Evolutionary conservation across 1,140 invertebrate genomes (phyloP), one percentile per base, ranked within the genome.

Genomic region (Neodiprion lecontei): DNA sequence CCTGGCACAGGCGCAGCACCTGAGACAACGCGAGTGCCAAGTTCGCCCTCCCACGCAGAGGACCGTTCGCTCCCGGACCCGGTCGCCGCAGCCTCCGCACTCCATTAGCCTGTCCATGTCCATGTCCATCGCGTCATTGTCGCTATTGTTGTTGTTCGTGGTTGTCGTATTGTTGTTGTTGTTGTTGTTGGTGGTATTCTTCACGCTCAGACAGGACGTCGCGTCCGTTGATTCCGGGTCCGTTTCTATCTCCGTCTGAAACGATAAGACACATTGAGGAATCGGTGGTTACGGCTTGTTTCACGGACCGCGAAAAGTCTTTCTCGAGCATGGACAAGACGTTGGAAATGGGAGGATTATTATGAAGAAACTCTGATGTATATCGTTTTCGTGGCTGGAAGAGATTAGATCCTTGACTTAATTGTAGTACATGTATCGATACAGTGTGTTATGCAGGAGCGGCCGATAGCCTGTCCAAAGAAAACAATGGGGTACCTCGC

Each of bases 21-120:
- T 88, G 14, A 89, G 78, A 77, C 88, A 88, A 75, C 85, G 85
- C 21, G 87, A 87, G 73, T 89, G 88, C 87, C 87, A 89, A 49
- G 82, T 88, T 74, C 86, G 84, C 72, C 85, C 85, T 67, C 88
- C 88, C 48, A 89, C 88, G 73, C 86, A 88, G 48, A 89, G 76
- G 48, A 89, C 83, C 67, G 82, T 87, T 40, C 87, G 85, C 70
- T 89, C 88, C 53, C 82, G 82, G 9, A 89, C 84, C 66, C 83
- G 82, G 81, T 87, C 82, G 12, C 88, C 88, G 74, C 88, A 89
- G 72, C 87, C 87, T 73, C 87, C 87, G 73, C 88, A 89, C 53
- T 61, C 53, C 53, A 61, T 61, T 61, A 61, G 53, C 53, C 53
- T 61, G 53, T 61, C 53, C 53, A 61, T 61, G 53, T 88, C 86